Base-by-base conservation (phyloP, 1,140 invertebrate species). In the Calephelis virginiensis region DNA sequence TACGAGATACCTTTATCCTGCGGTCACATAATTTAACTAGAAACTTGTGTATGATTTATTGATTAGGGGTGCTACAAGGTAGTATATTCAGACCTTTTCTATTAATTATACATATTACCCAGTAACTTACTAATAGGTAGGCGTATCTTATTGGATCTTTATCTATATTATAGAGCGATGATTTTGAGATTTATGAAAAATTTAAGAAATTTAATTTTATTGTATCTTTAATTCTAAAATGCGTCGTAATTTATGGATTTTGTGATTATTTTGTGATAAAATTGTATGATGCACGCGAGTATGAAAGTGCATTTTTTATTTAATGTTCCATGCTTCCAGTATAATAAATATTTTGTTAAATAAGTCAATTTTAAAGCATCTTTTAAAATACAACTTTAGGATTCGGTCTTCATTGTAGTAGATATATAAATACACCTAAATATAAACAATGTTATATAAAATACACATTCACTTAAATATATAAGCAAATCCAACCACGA, bases 1-100 rank as follows among this genome's bases (percentile, higher is more conserved):
- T 75, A 77, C 60, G 66, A 64, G 63, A 61, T 63, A 66, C 59
- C 71, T 75, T 70, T 67, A 70, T 70, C 60, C 65, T 63, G 62
- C 50, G 47, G 67, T 45, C 50, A 45, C 63, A 64, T 75, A 72
- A 72, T 72, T 74, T 69, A 74, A 71, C 62, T 61, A 45, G 50
- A 60, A 68, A 62, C 70, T 37, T 66, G 65, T 65, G 17, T 64
- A 72, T 70, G 67, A 74, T 69, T 67, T 72, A 76, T 69, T 13
- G 67, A 37, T 43, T 61, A 66, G 70, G 74, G 66, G 72, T 72
- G 66, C 67, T 38, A 61, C 74, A 70, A 64, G 72, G 74, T 63
- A 70, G 56, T 61, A 10, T 67, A 48, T 66, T 68, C 11, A 63
- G 64, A 13, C 68, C 75, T 69, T 59, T 66, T 63, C 64, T 72